Conservation (phyloP, 2,888 invertebrate genomes). For the Macrosiphum euphorbiae region DNA sequence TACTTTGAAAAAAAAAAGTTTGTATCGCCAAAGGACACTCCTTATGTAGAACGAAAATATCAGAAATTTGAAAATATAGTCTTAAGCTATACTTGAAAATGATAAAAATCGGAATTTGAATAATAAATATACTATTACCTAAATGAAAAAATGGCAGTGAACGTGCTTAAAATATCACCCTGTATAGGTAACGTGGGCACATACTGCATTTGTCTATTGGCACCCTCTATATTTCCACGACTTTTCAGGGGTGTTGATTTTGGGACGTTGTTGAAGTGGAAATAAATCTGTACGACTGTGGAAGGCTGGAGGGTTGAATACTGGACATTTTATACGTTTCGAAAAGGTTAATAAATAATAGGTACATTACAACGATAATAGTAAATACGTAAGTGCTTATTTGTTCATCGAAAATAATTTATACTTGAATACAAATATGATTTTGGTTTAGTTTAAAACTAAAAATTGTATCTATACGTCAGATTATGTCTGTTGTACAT, state of each 20-base stretch:
- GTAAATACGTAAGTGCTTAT: neutral
- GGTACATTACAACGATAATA: neutral
- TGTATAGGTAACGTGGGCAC: too few relatives aligned
- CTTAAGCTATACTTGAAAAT: too few relatives aligned
- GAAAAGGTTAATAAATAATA: neutral
- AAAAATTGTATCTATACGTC: neutral
- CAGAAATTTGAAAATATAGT: too few relatives aligned
- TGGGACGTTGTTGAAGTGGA: neutral
- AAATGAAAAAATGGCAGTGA: too few relatives aligned
- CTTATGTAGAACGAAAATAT: too few relatives aligned
- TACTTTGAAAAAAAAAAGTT: too few relatives aligned
- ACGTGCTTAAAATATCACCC: too few relatives aligned
- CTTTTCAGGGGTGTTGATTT: neutral
- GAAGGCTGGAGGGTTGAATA: neutral
- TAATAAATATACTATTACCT: too few relatives aligned
- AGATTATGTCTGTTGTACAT: neutral
- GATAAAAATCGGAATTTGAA: too few relatives aligned
- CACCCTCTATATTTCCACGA: neutral
- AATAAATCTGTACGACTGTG: neutral
- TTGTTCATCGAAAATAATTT: neutral
- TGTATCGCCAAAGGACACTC: too few relatives aligned
- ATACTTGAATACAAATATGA: neutral
- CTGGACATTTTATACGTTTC: neutral
- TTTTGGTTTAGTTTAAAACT: neutral
- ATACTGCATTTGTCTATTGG: neutral